Conservation (phyloP, 2,113 vertebrate species). For the Lagopus muta region DNA sequence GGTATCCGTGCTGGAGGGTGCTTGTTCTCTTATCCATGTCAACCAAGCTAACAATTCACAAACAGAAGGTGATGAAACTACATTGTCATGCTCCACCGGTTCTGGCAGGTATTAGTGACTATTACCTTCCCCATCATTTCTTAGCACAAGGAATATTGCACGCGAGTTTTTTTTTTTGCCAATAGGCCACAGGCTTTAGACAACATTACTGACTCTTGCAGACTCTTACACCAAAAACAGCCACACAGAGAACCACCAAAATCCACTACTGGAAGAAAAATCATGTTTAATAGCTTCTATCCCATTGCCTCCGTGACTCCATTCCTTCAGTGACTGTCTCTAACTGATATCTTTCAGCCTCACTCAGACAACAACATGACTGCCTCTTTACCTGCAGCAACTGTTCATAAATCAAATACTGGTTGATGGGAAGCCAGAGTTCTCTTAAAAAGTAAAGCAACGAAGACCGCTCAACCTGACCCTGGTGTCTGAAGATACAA, state of each 20-base stretch:
- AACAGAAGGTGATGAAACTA: conserved; percentile 54
- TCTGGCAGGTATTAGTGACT: conserved; percentile 40
- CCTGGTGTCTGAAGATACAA: not conserved
- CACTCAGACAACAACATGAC: not conserved
- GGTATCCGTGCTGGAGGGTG: not conserved
- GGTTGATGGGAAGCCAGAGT: not conserved
- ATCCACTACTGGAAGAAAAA: not conserved
- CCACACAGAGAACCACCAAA: not conserved
- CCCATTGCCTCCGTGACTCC: not conserved
- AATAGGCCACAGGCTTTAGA: not conserved
- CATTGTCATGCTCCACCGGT: conserved; percentile 36
- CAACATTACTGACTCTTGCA: not conserved
- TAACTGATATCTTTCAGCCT: not conserved
- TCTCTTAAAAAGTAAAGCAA: not conserved
- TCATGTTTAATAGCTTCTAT: not conserved
- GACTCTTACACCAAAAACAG: not conserved
- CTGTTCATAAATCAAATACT: not conserved
- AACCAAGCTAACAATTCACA: conserved; percentile 58
- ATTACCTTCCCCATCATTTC: not conserved
- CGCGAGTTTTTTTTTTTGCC: not conserved
- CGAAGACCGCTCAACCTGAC: not conserved
- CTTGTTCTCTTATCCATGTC: conserved; percentile 19
- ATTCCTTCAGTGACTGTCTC: not conserved
- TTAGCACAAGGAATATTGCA: not conserved
- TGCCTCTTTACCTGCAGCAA: not conserved